A percentile compares a stretch with the other conserved stretches of the same genome.
phyloP scores from a whole-genome alignment of 2,797 vertebrate genomes.

The Gobio occitaniae region DNA sequence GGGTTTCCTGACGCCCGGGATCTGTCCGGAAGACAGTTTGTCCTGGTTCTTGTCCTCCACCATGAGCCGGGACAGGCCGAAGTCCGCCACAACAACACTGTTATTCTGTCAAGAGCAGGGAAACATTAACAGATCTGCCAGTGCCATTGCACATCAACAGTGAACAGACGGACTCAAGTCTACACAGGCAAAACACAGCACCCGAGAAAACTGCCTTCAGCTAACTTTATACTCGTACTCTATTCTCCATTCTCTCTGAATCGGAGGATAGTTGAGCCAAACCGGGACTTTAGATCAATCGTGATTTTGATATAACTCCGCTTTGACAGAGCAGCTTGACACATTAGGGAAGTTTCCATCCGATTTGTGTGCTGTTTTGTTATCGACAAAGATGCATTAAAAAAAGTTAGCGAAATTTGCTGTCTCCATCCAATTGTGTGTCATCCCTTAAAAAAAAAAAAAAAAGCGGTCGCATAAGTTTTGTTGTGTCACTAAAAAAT shows the following conservation, averaged over 20 bases:
- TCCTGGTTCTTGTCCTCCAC: slow-evolving; percentile 89
- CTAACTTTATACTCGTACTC: not conserved
- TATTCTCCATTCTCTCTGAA: too few relatives aligned
- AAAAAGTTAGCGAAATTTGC: too few relatives aligned
- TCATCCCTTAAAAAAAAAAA: too few relatives aligned
- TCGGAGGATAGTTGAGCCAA: not conserved
- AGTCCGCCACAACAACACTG: slow-evolving; percentile 95
- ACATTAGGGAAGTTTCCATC: not conserved
- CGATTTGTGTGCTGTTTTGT: too few relatives aligned
- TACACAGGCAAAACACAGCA: not conserved
- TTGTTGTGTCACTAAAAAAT: too few relatives aligned
- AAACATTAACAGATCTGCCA: not conserved
- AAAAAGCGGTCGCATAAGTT: too few relatives aligned
- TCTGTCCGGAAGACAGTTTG: slow-evolving; percentile 76
- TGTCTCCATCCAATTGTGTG: too few relatives aligned
- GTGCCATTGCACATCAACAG: too few relatives aligned
- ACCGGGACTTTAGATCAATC: too few relatives aligned
- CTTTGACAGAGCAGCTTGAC: not conserved
- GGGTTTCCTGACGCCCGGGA: slow-evolving; percentile 85
- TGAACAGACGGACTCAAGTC: too few relatives aligned
- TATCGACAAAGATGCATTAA: too few relatives aligned
- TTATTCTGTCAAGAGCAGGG: slow-evolving; percentile 80
- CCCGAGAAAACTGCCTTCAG: too few relatives aligned
- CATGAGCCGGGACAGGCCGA: slow-evolving; percentile 93
- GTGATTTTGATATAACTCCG: not conserved